These are phyloP conservation scores for Amblyopsis hoosieri DNA, from an alignment of 2,797 vertebrate genomes.

Conservation along the genomic window DNA sequence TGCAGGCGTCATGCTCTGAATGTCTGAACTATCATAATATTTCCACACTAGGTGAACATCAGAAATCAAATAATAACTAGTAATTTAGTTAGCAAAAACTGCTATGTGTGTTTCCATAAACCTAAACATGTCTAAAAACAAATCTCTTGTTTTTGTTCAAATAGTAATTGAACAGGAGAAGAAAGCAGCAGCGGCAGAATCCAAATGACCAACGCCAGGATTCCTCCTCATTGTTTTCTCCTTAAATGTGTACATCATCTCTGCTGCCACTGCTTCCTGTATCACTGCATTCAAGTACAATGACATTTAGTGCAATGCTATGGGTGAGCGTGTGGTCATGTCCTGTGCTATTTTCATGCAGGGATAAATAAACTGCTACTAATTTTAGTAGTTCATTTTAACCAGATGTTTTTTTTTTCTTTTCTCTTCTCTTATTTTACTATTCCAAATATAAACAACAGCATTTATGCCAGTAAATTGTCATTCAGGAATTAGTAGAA, in stretches of 20 bases:
- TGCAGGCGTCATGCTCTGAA: background rate
- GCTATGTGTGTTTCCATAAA: too few relatives aligned
- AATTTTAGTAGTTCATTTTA: constrained; percentile 6
- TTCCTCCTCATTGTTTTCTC: constrained; percentile 22
- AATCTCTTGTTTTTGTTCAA: constrained; percentile 6
- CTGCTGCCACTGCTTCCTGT: constrained; percentile 12
- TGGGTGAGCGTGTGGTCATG: constrained; percentile 12
- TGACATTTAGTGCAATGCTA: constrained; percentile 19
- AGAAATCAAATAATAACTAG: background rate
- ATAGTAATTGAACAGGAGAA: constrained; percentile 72
- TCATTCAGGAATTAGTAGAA: constrained; percentile 46
- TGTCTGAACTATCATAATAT: too few relatives aligned
- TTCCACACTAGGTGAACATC: background rate
- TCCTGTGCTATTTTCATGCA: constrained; percentile 24
- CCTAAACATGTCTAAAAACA: too few relatives aligned
- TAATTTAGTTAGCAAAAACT: background rate
- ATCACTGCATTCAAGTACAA: constrained; percentile 23
- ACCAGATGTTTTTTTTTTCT: background rate
- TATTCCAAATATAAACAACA: constrained; percentile 16
- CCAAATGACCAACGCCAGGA: constrained; percentile 30
- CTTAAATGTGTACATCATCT: constrained; percentile 12
- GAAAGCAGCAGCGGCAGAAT: constrained; percentile 25
- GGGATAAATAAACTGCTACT: background rate
- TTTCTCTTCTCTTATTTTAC: background rate
- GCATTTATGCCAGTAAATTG: constrained; percentile 49